Percentiles rank a stretch among this genome's conserved stretches.
Evolutionary conservation across 2,888 invertebrate species (phyloP).

Genomic region (Eueremaeus valkanovi): DNA sequence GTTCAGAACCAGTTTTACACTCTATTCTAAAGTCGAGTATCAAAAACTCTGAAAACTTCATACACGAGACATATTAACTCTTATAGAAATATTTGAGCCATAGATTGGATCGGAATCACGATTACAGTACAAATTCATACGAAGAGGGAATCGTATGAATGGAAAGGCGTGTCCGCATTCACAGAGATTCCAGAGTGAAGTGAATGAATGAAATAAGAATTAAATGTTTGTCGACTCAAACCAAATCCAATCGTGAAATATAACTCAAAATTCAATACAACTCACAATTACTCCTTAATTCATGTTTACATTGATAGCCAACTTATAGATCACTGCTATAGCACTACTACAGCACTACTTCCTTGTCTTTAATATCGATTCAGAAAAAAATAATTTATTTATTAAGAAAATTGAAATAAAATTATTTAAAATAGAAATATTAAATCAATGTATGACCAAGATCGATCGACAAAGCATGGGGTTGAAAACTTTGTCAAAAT

Average conservation of each 20-base stretch:
- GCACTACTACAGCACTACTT: no score
- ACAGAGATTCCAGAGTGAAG: background rate
- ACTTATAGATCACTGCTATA: background rate
- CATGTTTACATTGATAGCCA: background rate
- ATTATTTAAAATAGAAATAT: no score
- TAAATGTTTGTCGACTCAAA: background rate
- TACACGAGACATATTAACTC: background rate
- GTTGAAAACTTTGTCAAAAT: no score
- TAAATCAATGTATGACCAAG: no score
- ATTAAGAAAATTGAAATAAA: no score
- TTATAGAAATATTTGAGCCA: background rate
- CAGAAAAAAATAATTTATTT: no score
- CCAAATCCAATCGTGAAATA: background rate
- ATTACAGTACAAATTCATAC: background rate
- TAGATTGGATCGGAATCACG: conserved; percentile 8
- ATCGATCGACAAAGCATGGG: no score
- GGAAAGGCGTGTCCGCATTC: conserved; percentile 2
- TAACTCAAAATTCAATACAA: background rate
- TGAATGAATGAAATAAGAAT: no score
- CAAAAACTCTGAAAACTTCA: background rate
- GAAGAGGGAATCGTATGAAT: background rate
- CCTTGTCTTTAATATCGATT: no score
- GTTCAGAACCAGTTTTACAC: conserved; percentile 1
- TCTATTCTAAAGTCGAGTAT: background rate
- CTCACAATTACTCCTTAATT: background rate